These are phyloP conservation scores for Exephanes ischioxanthus DNA, from an alignment of 2,888 invertebrate species.

Conservation along the genomic window DNA sequence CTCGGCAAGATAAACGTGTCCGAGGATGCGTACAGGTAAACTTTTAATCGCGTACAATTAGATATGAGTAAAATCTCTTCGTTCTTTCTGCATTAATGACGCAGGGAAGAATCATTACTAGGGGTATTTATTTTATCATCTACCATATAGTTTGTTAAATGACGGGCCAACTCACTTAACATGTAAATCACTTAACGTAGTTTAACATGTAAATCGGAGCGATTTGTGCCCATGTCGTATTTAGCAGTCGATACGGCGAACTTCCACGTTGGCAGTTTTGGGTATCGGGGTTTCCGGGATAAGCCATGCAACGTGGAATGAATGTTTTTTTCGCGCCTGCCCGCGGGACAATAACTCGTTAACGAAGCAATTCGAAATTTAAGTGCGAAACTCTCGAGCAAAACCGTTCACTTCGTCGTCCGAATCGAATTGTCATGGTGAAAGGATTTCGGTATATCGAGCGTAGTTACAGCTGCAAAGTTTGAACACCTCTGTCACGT, in stretches of 20 bases:
- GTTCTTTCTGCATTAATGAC: neutral
- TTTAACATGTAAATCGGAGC: neutral
- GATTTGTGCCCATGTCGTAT: neutral
- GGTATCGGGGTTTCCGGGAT: neutral
- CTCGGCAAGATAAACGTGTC: constrained; percentile 96
- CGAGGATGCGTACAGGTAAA: constrained; percentile 95
- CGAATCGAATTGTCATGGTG: constrained; percentile 52
- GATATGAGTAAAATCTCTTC: constrained; percentile 1
- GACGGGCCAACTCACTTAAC: neutral
- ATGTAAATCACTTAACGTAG: neutral
- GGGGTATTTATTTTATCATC: neutral
- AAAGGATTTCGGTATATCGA: constrained; percentile 62
- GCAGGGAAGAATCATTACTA: neutral
- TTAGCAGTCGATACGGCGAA: neutral
- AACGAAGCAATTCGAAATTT: constrained; percentile 5
- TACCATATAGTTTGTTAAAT: neutral
- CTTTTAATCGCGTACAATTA: constrained; percentile 39
- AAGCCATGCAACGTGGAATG: neutral
- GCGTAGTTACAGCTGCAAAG: constrained; percentile 45
- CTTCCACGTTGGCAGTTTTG: neutral
- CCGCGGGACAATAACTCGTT: neutral
- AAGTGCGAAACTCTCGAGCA: neutral
- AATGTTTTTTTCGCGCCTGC: neutral
- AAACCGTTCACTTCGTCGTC: neutral
- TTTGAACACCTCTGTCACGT: constrained; percentile 51